Evolutionary conservation across 2,888 invertebrate species (phyloP).

Genomic region (Buathra laborator): DNA sequence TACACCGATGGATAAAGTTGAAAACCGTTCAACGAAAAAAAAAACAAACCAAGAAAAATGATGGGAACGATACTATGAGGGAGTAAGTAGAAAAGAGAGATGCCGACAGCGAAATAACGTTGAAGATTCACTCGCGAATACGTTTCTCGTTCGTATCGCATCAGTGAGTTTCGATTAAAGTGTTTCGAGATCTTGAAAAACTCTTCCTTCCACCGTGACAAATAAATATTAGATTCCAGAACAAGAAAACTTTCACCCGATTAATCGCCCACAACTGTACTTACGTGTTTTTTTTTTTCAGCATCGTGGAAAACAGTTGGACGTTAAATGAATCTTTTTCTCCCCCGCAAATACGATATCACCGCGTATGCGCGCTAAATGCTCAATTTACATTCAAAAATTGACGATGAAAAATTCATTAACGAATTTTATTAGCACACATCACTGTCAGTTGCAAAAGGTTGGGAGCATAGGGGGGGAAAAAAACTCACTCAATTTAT

Average conservation of each 20-base stretch:
- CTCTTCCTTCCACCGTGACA: neutral
- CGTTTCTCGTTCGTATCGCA: slow-evolving; percentile 41
- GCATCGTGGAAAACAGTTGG: neutral
- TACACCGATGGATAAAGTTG: slow-evolving; percentile 64
- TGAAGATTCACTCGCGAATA: slow-evolving; percentile 56
- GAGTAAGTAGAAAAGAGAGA: slow-evolving; percentile 2
- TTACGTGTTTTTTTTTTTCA: neutral
- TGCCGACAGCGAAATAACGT: neutral
- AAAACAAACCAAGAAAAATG: neutral
- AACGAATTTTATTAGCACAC: neutral
- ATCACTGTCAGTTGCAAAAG: neutral
- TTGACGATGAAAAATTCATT: neutral
- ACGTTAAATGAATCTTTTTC: neutral
- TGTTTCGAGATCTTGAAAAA: slow-evolving; percentile 27
- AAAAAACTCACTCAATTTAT: neutral
- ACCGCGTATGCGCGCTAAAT: neutral
- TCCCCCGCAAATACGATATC: neutral
- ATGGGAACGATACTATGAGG: neutral
- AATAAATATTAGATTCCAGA: slow-evolving; percentile 23
- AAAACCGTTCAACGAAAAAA: slow-evolving; percentile 9
- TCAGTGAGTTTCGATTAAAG: slow-evolving; percentile 56
- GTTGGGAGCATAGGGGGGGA: neutral
- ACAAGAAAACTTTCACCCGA: neutral
- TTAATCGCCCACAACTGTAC: slow-evolving; percentile 1
- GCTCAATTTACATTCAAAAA: neutral